These are phyloP conservation scores for Notarius quadriscutis DNA, from an alignment of 2,113 vertebrate genomes.

Conservation along the genomic window DNA sequence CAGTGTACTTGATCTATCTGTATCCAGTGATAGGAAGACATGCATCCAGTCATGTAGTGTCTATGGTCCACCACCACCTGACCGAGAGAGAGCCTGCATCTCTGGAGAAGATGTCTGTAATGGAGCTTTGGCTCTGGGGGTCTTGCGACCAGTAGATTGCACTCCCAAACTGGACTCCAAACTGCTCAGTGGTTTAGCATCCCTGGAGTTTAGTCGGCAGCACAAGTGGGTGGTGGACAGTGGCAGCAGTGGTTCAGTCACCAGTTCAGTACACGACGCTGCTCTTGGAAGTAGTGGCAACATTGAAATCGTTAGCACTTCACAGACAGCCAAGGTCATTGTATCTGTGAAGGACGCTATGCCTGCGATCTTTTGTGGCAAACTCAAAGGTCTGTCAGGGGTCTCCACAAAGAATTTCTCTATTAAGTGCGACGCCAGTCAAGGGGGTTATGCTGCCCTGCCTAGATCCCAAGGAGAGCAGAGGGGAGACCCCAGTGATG, in stretches of 20 bases:
- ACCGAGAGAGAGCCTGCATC: slow-evolving; percentile 57
- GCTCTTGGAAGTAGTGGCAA: slow-evolving; percentile 75
- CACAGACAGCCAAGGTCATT: slow-evolving; percentile 95
- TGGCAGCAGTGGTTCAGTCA: slow-evolving; percentile 58
- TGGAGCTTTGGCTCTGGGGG: slow-evolving; percentile 64
- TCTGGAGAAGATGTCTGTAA: slow-evolving; percentile 61
- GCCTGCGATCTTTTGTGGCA: slow-evolving; percentile 93
- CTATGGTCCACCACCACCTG: slow-evolving; percentile 33
- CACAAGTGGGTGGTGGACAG: slow-evolving; percentile 85
- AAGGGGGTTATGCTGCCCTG: slow-evolving; percentile 78
- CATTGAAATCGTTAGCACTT: slow-evolving; percentile 85
- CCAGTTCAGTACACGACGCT: slow-evolving; percentile 70
- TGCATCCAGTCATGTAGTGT: slow-evolving; percentile 56
- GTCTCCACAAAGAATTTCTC: slow-evolving; percentile 99
- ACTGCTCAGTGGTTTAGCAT: slow-evolving; percentile 65
- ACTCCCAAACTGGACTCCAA: slow-evolving; percentile 73
- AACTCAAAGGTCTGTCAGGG: slow-evolving; percentile 93
- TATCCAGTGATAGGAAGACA: slow-evolving; percentile 77
- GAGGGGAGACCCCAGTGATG: slow-evolving; percentile 75
- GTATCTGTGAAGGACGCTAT: slow-evolving; percentile 95
- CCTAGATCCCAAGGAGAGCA: slow-evolving; percentile 78
- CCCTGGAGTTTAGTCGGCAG: slow-evolving; percentile 80
- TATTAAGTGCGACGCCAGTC: slow-evolving; percentile 88
- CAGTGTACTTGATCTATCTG: slow-evolving; percentile 85
- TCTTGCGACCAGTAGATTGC: slow-evolving; percentile 61